Conservation (phyloP, 1,140 invertebrate species). For the Leptinotarsa texana region DNA sequence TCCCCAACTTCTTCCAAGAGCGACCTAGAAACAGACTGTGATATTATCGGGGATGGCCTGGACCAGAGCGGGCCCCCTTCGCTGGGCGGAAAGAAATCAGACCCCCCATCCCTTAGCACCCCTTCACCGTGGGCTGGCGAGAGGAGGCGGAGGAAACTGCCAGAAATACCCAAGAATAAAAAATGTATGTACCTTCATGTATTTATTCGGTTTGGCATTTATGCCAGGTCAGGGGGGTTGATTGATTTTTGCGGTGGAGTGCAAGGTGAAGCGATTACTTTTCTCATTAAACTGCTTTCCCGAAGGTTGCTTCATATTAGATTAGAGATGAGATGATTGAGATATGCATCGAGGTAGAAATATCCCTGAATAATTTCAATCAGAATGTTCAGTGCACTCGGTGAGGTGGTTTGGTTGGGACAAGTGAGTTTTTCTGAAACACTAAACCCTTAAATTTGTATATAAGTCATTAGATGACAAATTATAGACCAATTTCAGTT, state of each 20-base stretch:
- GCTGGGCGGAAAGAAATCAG: slow-evolving; percentile 24
- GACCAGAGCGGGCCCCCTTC: slow-evolving; percentile 15
- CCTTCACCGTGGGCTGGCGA: slow-evolving; percentile 58
- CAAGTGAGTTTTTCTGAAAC: too few species aligned
- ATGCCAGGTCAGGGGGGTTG: not conserved
- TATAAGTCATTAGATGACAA: too few species aligned
- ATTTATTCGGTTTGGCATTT: not conserved
- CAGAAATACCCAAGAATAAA: slow-evolving; percentile 85
- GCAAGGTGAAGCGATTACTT: too few species aligned
- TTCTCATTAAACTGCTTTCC: too few species aligned
- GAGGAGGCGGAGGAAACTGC: slow-evolving; percentile 75
- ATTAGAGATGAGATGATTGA: too few species aligned
- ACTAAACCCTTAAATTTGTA: too few species aligned
- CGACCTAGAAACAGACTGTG: slow-evolving; percentile 58
- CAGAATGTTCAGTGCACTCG: too few species aligned
- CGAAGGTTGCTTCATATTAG: too few species aligned
- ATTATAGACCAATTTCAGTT: too few species aligned
- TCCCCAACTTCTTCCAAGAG: slow-evolving; percentile 76
- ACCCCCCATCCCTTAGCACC: slow-evolving; percentile 39
- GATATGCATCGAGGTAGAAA: too few species aligned
- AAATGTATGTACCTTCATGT: slow-evolving; percentile 67
- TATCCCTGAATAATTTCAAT: too few species aligned
- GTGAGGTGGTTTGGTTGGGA: too few species aligned
- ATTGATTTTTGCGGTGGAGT: not conserved
- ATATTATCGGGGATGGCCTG: slow-evolving; percentile 43